Evolutionary conservation across 2,797 vertebrate species (phyloP).

Genomic region (Okamejei kenojei): DNA sequence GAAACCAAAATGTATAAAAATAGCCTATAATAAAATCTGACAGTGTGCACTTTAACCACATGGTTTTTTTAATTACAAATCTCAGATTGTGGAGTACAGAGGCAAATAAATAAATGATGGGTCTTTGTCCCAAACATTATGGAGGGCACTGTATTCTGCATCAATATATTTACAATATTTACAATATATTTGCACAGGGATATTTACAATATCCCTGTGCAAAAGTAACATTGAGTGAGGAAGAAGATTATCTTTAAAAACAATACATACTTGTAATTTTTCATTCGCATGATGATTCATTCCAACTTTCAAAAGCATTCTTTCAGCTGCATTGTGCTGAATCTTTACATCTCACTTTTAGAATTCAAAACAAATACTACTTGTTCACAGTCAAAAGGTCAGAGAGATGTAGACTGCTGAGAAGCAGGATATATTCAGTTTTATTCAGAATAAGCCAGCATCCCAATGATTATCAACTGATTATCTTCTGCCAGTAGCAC

Average conservation of each 20-base stretch:
- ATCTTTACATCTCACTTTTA: conserved; percentile 4
- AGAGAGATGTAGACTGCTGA: conserved; percentile 43
- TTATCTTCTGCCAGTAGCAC: conserved; percentile 47
- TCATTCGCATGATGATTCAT: not conserved
- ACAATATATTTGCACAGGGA: too few relatives aligned
- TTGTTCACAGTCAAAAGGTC: conserved; percentile 51
- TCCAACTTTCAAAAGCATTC: conserved; percentile 16
- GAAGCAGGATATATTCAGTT: conserved; percentile 60
- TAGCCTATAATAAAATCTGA: too few relatives aligned
- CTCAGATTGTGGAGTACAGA: too few relatives aligned
- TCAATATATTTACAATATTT: not conserved
- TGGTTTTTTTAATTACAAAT: too few relatives aligned
- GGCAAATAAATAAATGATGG: too few relatives aligned
- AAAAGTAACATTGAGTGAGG: conserved; percentile 11
- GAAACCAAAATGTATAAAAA: too few relatives aligned
- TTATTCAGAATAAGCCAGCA: conserved; percentile 56
- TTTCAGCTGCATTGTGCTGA: not conserved
- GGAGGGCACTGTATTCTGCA: too few relatives aligned
- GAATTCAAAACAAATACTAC: conserved; percentile 48
- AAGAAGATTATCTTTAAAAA: not conserved
- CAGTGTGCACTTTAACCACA: too few relatives aligned
- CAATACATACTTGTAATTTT: conserved; percentile 9
- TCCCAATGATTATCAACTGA: conserved; percentile 51
- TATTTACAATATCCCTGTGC: conserved; percentile 4
- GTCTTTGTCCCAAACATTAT: too few relatives aligned